A percentile compares a stretch with the other conserved stretches of the same genome.
Evolutionary conservation across 2,113 vertebrate genomes (phyloP).

Genomic region (Mohoua ochrocephala): DNA sequence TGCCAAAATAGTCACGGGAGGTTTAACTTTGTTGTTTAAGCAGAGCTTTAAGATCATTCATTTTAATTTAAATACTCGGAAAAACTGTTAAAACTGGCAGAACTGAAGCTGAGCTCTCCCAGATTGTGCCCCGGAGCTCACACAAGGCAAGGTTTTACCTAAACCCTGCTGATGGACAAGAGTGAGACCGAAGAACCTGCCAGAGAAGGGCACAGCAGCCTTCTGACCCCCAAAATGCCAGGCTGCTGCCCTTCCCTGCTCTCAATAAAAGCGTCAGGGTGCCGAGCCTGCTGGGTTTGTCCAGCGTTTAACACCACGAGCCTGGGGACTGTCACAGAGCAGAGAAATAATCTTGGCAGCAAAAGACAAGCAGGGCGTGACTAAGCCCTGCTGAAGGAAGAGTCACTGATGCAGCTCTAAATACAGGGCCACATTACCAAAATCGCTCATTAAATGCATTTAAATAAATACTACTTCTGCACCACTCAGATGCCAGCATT

Average conservation of each 20-base stretch:
- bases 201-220: not conserved
- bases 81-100: not conserved
- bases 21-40: not conserved
- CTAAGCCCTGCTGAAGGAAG: not conserved
- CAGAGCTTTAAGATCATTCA: not conserved
- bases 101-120: not conserved
- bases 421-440: not conserved
- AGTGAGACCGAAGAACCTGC: not conserved
- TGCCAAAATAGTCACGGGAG: not conserved
- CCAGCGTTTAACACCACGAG: accelerated
- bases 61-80: not conserved
- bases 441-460: not conserved
- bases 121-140: not conserved
- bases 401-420: not conserved
- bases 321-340: not conserved
- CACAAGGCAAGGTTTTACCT: not conserved
- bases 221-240: not conserved
- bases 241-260: not conserved
- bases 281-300: not conserved
- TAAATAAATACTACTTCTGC: not conserved
- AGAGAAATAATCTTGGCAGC: not conserved
- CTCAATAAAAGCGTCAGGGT: not conserved
- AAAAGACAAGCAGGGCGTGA: not conserved
- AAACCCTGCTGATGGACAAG: not conserved
- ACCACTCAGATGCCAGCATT: not conserved